These are phyloP conservation scores for Barypeithes pellucidus DNA, from an alignment of 2,888 invertebrate genomes.

Conservation along the genomic window DNA sequence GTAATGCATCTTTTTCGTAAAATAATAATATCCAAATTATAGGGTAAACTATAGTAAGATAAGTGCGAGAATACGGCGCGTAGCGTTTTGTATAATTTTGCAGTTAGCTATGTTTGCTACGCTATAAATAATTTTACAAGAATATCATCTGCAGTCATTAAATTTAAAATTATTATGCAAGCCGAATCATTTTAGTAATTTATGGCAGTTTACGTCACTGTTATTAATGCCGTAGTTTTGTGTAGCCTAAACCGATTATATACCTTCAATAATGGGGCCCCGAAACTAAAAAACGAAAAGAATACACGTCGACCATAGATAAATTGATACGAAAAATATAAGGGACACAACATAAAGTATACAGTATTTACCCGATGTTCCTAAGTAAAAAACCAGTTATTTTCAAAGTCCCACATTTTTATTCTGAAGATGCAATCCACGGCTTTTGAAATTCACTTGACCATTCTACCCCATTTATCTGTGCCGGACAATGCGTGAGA, in stretches of 20 bases:
- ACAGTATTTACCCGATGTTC: constrained; percentile 59
- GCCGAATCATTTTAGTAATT: constrained; percentile 48
- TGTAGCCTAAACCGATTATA: constrained; percentile 44
- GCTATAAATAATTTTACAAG: constrained; percentile 49
- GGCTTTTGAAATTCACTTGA: constrained; percentile 65
- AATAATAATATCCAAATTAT: constrained; percentile 36
- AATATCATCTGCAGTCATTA: constrained; percentile 47
- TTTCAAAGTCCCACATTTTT: constrained; percentile 57
- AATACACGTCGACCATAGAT: constrained; percentile 46
- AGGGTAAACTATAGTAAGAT: constrained; percentile 34
- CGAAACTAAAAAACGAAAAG: constrained; percentile 38
- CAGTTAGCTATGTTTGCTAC: constrained; percentile 47
- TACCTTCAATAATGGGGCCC: constrained; percentile 44
- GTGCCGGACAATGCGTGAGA: constrained; percentile 65
- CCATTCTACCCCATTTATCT: constrained; percentile 65
- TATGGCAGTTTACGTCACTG: constrained; percentile 48
- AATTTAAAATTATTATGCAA: constrained; percentile 50
- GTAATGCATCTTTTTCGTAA: constrained; percentile 21
- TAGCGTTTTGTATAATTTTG: constrained; percentile 46
- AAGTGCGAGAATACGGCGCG: constrained; percentile 29
- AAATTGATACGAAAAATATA: constrained; percentile 51
- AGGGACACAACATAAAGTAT: constrained; percentile 52
- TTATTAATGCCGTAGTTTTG: constrained; percentile 45
- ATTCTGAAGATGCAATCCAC: constrained; percentile 54
- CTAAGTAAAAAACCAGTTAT: constrained; percentile 62